phyloP scores from a whole-genome alignment of 2,888 invertebrate genomes.

The Clunio marinus region DNA sequence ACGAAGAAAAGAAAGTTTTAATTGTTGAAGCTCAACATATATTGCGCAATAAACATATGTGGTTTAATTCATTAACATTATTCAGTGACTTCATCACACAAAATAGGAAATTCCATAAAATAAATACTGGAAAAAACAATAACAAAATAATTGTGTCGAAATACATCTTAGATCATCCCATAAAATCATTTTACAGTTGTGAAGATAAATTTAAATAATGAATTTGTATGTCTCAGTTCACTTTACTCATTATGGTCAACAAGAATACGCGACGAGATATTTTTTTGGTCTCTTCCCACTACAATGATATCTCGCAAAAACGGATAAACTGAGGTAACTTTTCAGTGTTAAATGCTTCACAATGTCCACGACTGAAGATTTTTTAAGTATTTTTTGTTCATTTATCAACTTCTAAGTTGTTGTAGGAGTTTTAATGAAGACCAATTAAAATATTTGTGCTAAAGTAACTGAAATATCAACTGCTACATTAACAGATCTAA shows the following conservation, averaged over 20 bases:
- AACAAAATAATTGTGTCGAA: background rate
- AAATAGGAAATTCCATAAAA: background rate
- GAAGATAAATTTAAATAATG: slow-evolving; percentile 6
- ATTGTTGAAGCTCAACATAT: background rate
- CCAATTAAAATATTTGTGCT: background rate
- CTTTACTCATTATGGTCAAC: slow-evolving; percentile 1
- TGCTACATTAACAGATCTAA: background rate
- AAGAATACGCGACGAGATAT: too few species aligned
- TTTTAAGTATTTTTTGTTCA: background rate
- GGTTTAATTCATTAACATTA: background rate
- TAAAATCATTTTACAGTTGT: background rate
- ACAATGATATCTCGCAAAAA: background rate
- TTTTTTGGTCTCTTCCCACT: slow-evolving; percentile 6
- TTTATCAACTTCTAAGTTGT: too few species aligned
- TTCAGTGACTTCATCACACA: background rate
- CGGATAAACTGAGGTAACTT: background rate
- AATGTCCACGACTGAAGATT: background rate
- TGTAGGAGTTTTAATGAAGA: background rate
- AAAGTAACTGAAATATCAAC: slow-evolving; percentile 14
- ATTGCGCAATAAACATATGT: background rate
- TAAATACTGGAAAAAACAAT: background rate
- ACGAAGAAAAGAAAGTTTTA: background rate
- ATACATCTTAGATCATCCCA: slow-evolving; percentile 4
- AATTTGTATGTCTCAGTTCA: background rate
- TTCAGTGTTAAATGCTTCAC: background rate